Conservation (phyloP, 2,888 invertebrate species). For the Keiferia lycopersicella region DNA sequence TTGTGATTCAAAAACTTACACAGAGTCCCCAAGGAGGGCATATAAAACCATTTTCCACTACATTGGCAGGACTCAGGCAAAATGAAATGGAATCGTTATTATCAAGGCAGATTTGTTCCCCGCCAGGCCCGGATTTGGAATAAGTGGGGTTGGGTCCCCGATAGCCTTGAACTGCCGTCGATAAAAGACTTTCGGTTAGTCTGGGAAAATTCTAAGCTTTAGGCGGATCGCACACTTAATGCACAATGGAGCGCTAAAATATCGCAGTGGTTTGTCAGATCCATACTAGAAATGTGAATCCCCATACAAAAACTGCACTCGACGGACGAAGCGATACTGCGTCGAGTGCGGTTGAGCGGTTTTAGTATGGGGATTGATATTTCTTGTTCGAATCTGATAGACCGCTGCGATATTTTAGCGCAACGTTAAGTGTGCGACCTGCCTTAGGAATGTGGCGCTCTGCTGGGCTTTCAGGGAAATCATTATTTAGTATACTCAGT, state of each 20-base stretch:
- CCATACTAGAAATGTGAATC: too few species aligned
- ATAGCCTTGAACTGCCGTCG: not conserved
- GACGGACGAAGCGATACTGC: too few species aligned
- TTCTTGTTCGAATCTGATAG: too few species aligned
- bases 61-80: conserved; percentile 39
- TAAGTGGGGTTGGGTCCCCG: not conserved
- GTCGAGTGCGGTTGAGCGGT: too few species aligned
- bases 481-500: too few species aligned
- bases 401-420: too few species aligned
- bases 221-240: too few species aligned
- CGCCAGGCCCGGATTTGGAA: conserved; percentile 11
- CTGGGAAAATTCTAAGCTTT: not conserved
- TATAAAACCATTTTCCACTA: conserved; percentile 47
- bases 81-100: conserved; percentile 53
- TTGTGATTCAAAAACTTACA: not conserved
- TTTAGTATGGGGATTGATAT: too few species aligned
- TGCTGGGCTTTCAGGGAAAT: not conserved
- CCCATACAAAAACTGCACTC: too few species aligned
- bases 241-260: too few species aligned
- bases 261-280: too few species aligned
- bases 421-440: too few species aligned
- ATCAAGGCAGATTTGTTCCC: conserved; percentile 44
- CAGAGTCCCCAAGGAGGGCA: not conserved
- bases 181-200: not conserved
- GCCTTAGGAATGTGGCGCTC: not conserved